Evolutionary conservation across 2,888 invertebrate species (phyloP).

Genomic region (Andrena haemorrhoa): DNA sequence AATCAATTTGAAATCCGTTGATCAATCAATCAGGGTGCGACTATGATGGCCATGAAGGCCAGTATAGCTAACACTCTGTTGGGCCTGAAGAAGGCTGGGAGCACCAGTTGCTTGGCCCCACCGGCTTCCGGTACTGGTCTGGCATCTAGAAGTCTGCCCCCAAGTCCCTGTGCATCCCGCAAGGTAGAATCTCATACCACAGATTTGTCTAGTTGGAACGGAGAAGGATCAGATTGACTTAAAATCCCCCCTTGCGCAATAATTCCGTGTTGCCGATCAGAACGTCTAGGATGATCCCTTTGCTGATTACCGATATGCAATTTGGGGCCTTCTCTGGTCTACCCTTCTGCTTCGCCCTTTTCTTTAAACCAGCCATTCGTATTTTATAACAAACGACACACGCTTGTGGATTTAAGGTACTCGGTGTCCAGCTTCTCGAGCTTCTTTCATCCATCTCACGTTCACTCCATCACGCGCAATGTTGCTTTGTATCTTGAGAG

Average conservation of each 20-base stretch:
- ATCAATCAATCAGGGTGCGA: conserved; percentile 82
- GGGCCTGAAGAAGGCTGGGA: conserved; percentile 90
- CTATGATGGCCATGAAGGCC: conserved; percentile 84
- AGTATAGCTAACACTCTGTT: conserved; percentile 85
- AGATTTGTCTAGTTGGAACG: conserved; percentile 57
- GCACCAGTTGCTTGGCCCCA: conserved; percentile 89
- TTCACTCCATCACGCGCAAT: conserved; percentile 15
- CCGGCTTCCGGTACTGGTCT: conserved; percentile 85
- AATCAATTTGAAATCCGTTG: conserved; percentile 73
- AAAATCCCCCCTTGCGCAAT: background rate
- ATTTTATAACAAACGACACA: conserved; percentile 15
- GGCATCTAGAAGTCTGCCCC: conserved; percentile 84
- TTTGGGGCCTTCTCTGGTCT: conserved; percentile 63
- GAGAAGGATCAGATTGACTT: conserved; percentile 53
- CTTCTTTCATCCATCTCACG: conserved; percentile 51
- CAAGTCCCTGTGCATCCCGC: conserved; percentile 85
- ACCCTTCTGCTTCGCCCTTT: conserved; percentile 25
- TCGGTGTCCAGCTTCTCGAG: conserved; percentile 29
- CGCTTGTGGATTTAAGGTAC: conserved; percentile 36
- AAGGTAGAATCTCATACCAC: conserved; percentile 84
- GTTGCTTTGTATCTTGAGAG: background rate
- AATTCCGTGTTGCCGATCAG: background rate
- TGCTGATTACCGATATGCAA: conserved; percentile 3
- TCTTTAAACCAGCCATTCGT: conserved; percentile 29
- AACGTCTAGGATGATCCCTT: background rate